phyloP scores from a whole-genome alignment of 2,888 invertebrate species.

The Thysanoteuthis rhombus region DNA sequence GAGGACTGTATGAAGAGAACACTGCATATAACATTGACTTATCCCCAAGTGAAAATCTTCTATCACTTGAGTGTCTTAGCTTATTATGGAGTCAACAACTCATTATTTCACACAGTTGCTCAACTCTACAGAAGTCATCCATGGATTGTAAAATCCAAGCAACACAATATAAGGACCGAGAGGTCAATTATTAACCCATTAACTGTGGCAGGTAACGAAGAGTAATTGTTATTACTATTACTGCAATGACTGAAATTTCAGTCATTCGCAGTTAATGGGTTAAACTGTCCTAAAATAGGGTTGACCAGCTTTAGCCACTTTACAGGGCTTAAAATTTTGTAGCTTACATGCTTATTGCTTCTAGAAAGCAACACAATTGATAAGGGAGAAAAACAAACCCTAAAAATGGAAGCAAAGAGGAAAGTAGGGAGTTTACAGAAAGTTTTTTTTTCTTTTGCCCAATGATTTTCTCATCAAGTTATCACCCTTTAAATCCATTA shows the following conservation, averaged over 20 bases:
- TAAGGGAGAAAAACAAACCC: neutral
- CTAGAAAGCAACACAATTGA: neutral
- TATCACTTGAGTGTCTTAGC: neutral
- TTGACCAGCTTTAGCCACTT: neutral
- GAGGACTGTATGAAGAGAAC: neutral
- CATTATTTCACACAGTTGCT: neutral
- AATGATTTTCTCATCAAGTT: neutral
- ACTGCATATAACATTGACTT: neutral
- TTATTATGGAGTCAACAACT: neutral
- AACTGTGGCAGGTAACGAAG: too few species aligned
- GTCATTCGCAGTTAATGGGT: too few species aligned
- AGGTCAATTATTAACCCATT: too few species aligned
- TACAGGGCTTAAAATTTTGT: neutral
- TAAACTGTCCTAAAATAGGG: neutral
- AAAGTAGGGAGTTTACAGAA: too few species aligned
- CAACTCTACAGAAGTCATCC: neutral
- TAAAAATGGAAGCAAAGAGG: neutral
- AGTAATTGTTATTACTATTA: too few species aligned
- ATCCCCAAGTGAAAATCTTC: neutral
- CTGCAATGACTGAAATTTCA: too few species aligned
- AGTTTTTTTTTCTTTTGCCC: neutral
- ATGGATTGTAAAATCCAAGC: neutral
- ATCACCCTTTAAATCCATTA: neutral
- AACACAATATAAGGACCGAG: neutral
- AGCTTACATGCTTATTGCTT: neutral